Evolutionary conservation across 2,888 invertebrate species (phyloP).

Genomic region (Boloria euphrosyne): DNA sequence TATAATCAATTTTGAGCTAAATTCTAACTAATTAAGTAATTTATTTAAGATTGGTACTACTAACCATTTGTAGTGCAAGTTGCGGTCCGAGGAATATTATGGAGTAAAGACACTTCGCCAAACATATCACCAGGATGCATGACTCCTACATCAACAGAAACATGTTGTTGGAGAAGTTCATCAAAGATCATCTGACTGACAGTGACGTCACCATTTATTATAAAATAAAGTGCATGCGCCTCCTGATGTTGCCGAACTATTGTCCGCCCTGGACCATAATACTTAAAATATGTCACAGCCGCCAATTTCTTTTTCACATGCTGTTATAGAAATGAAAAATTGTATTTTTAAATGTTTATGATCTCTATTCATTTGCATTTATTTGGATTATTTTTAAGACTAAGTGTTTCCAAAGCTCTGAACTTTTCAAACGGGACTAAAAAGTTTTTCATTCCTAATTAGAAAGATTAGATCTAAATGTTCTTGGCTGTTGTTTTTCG

Average conservation of each 20-base stretch:
- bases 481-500: too few relatives aligned
- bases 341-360: too few relatives aligned
- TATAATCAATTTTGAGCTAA: too few relatives aligned
- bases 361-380: too few relatives aligned
- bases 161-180: constrained; percentile 67
- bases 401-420: too few relatives aligned
- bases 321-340: constrained; percentile 50
- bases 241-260: constrained; percentile 84
- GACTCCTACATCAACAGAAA: constrained; percentile 73
- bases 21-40: too few relatives aligned
- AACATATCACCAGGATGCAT: constrained; percentile 84
- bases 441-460: too few relatives aligned
- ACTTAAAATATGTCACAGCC: constrained; percentile 83
- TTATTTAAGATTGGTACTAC: constrained; percentile 33
- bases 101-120: constrained; percentile 85
- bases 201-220: constrained; percentile 81
- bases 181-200: constrained; percentile 79
- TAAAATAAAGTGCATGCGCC: constrained; percentile 84
- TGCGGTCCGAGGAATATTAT: constrained; percentile 83
- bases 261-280: constrained; percentile 80
- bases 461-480: too few relatives aligned
- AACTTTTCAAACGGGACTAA: too few relatives aligned
- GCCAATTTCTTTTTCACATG: constrained; percentile 84
- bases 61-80: constrained; percentile 82
- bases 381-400: too few relatives aligned